These are phyloP conservation scores for Xanthorhoe spadicearia DNA, from an alignment of 2,888 invertebrate genomes.

Conservation along the genomic window DNA sequence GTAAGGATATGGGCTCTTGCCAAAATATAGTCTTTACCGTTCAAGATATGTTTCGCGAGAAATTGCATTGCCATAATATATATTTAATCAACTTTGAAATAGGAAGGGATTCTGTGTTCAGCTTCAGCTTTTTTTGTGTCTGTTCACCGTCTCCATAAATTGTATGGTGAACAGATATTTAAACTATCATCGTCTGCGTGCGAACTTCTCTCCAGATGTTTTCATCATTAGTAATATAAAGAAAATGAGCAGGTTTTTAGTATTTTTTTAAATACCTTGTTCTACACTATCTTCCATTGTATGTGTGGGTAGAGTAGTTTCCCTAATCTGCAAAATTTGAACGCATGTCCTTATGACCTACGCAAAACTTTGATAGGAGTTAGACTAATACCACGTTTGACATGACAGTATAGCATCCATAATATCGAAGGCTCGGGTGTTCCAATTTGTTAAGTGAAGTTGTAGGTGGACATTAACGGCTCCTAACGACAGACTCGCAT, in stretches of 20 bases:
- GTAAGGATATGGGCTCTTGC: background rate
- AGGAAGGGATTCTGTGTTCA: no score
- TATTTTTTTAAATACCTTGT: no score
- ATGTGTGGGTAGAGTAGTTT: background rate
- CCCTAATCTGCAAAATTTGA: background rate
- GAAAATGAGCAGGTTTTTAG: no score
- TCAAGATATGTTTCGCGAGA: background rate
- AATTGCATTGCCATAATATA: background rate
- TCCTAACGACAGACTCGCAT: constrained; percentile 75
- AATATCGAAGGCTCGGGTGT: constrained; percentile 42
- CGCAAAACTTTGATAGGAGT: constrained; percentile 16
- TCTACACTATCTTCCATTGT: no score
- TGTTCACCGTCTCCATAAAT: background rate
- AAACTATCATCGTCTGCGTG: no score
- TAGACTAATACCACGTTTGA: constrained; percentile 34
- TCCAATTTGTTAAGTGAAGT: constrained; percentile 76
- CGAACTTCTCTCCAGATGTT: no score
- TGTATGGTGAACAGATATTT: no score
- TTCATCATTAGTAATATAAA: no score
- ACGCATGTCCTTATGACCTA: constrained; percentile 7
- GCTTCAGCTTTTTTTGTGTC: no score
- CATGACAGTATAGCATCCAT: constrained; percentile 28
- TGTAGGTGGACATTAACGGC: constrained; percentile 65
- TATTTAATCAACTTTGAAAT: background rate
- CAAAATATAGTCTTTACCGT: background rate